Percentiles rank a stretch among this genome's conserved stretches.
phyloP scores from a whole-genome alignment of 2,113 vertebrate species.

The Megaleporinus macrocephalus region DNA sequence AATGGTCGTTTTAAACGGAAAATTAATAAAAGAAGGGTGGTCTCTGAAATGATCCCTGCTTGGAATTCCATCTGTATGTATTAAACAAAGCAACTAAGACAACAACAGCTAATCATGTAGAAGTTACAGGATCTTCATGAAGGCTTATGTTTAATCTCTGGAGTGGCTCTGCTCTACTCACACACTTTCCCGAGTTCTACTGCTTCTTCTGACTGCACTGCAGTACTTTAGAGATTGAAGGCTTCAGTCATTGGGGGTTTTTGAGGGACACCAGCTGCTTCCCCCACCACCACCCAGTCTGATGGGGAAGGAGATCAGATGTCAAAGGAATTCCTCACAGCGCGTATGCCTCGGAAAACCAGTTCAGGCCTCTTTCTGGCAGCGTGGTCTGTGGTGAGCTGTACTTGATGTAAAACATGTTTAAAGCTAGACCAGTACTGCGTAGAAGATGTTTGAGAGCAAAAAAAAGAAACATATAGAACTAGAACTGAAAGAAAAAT shows the following conservation, averaged over 20 bases:
- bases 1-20: no score
- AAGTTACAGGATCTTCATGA: background rate
- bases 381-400: background rate
- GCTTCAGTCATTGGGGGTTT: slow-evolving; percentile 26
- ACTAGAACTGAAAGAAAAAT: background rate
- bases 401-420: background rate
- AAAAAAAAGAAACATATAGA: background rate
- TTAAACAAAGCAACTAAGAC: background rate
- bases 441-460: background rate
- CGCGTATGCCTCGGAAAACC: slow-evolving; percentile 37
- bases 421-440: background rate
- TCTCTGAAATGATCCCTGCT: no score
- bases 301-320: slow-evolving; percentile 68
- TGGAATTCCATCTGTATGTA: no score
- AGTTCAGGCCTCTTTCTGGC: slow-evolving; percentile 40
- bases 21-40: no score
- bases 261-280: slow-evolving; percentile 45
- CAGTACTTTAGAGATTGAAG: slow-evolving; percentile 18
- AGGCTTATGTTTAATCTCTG: background rate
- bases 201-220: background rate
- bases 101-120: background rate
- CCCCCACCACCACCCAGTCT: slow-evolving; percentile 26
- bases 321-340: slow-evolving; percentile 68
- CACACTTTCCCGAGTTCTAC: background rate
- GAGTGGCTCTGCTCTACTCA: background rate